phyloP scores from a whole-genome alignment of 2,797 vertebrate genomes.

The Eidolon dupreanum region DNA sequence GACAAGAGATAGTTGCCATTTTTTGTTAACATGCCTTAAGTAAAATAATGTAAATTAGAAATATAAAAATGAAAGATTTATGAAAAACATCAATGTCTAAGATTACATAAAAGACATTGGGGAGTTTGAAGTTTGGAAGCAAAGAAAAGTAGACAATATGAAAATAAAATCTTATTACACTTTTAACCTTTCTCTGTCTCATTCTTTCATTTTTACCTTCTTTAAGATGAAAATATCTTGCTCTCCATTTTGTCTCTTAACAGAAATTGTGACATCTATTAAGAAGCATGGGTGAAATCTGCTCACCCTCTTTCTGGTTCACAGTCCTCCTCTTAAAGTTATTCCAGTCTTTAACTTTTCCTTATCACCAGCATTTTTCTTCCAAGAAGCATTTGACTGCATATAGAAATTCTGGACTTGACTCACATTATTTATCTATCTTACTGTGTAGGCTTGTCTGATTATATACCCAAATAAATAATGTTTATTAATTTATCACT shows the following conservation, averaged over 20 bases:
- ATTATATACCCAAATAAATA: neutral
- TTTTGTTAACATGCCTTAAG: neutral
- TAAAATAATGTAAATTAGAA: neutral
- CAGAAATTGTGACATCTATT: neutral
- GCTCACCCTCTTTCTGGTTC: neutral
- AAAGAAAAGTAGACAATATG: neutral
- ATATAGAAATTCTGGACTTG: neutral
- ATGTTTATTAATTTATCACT: neutral
- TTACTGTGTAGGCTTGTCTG: neutral
- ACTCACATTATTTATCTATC: neutral
- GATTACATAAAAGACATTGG: neutral
- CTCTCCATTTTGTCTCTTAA: neutral
- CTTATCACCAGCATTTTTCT: neutral
- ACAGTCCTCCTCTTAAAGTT: neutral
- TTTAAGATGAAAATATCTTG: neutral
- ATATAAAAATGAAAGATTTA: neutral
- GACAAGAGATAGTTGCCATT: neutral
- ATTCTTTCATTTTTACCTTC: neutral
- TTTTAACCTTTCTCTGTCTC: neutral
- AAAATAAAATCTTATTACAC: neutral
- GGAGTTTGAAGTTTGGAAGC: neutral
- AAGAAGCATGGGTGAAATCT: neutral
- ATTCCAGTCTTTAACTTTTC: neutral
- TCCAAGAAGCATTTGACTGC: neutral
- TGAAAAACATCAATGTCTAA: neutral